Conservation (phyloP, 2,888 invertebrate genomes). For the Meliscaeva auricollis region DNA sequence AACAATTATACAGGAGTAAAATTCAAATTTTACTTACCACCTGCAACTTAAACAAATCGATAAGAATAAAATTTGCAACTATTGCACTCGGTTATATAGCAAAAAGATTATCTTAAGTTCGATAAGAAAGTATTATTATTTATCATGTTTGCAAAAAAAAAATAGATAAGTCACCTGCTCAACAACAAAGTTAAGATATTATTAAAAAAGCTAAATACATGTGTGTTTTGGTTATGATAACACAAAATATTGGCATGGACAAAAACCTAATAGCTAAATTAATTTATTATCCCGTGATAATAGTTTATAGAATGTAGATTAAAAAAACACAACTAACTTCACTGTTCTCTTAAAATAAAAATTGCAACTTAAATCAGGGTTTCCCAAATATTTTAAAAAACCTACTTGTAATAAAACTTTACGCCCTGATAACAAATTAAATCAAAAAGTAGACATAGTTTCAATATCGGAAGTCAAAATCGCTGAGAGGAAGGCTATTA, state of each 20-base stretch:
- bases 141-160: not conserved
- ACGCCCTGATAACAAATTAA: not conserved
- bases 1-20: not conserved
- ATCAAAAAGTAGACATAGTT: not conserved
- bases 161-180: not conserved
- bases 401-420: not conserved
- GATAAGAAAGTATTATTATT: not conserved
- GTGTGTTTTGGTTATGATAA: not conserved
- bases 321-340: not conserved
- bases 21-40: not conserved
- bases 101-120: not conserved
- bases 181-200: not conserved
- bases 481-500: too few species aligned
- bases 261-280: not conserved
- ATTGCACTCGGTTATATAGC: conserved; percentile 21
- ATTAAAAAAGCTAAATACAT: not conserved
- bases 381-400: not conserved
- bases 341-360: not conserved
- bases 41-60: not conserved
- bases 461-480: not conserved
- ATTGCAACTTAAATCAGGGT: conserved; percentile 6
- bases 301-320: too few species aligned
- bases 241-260: not conserved
- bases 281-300: not conserved
- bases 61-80: conserved; percentile 11